Conservation (phyloP, 2,797 vertebrate species). For the Thunnus albacares region DNA sequence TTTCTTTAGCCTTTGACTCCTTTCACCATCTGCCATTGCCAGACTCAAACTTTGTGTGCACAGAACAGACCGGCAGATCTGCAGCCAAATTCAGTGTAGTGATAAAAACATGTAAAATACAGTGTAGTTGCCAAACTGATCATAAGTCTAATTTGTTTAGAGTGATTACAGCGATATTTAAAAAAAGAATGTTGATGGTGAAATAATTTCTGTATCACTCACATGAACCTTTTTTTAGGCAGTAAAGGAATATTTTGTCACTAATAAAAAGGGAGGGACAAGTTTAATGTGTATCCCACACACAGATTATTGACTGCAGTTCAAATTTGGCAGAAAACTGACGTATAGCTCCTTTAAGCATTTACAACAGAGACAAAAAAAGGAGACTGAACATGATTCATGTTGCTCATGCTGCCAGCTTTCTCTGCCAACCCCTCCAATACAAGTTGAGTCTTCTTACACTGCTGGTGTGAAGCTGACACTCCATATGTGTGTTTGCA, state of each 20-base stretch:
- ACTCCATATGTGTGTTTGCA: not conserved
- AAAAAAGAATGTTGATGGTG: not conserved
- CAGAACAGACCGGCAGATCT: not conserved
- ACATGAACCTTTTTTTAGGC: not conserved
- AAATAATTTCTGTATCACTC: not conserved
- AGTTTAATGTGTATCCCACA: not conserved
- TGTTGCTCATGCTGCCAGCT: slow-evolving; percentile 43
- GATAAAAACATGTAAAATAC: slow-evolving; percentile 10
- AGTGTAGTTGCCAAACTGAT: slow-evolving; percentile 2
- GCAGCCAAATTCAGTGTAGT: not conserved
- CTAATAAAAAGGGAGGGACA: not conserved
- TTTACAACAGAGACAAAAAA: slow-evolving; percentile 11
- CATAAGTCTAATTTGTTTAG: slow-evolving; percentile 4
- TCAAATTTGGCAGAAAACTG: not conserved
- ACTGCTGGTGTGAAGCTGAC: slow-evolving; percentile 46
- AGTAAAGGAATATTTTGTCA: not conserved
- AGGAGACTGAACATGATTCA: slow-evolving; percentile 20
- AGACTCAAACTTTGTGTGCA: not conserved
- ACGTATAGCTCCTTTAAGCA: slow-evolving; percentile 3
- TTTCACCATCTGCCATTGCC: slow-evolving; percentile 20
- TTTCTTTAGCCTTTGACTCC: slow-evolving; percentile 5
- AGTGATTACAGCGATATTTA: not conserved
- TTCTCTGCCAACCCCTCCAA: slow-evolving; percentile 39
- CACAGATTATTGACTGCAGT: not conserved
- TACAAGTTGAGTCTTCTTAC: slow-evolving; percentile 45